Base-by-base conservation (phyloP, 2,888 invertebrate species). In the Melanostoma scalare region DNA sequence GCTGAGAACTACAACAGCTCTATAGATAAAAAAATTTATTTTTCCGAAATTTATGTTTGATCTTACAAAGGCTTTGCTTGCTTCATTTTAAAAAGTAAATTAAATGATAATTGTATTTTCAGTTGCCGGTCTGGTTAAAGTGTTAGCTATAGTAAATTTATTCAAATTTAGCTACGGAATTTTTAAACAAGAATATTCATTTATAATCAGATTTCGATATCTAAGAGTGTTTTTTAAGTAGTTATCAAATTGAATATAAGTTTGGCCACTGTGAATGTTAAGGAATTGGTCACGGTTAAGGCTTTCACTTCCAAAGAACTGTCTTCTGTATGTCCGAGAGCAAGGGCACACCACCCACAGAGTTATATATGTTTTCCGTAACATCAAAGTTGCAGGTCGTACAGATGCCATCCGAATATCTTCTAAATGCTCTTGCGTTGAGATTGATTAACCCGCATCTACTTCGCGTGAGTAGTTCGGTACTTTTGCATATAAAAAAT, bases 391-490 rank as follows among this genome's bases (percentile, higher is more conserved):
- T 36, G 3, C 36, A 55, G 36, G 36, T 36, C 36, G 36, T 36
- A 6, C 36, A 55, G 3, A 55, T 36, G 5, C 10, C 36, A 9
- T 9, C 36, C 3, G 55, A 36, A 36, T 55, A 6, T 36, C 9
- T 55, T 55, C 4, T 46, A 46, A 58, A 58, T 9, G 58, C 58
- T 42, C 58, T 42, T 4, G 42, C 38, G 9, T 60, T 60, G 0
- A 46, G n/a, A 2, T 60, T 60, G 33, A 60, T 44, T 20, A 69
- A 38, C n/a, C 58, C 69, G 9, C 69, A 71, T 8, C 58, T 36
- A 69, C 56, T 1, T 20, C 20, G 20, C 20, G 20, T 20, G 20
- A 6, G 8, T 6, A 42, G 8, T 42, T 42, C 8, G 8, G 42
- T 4, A 42, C 42, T 9, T 42, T 1, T 9, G 42, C 8, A 42